These are phyloP conservation scores for Penaeus japonicus DNA, from an alignment of 1,140 invertebrate genomes.

Conservation along the genomic window DNA sequence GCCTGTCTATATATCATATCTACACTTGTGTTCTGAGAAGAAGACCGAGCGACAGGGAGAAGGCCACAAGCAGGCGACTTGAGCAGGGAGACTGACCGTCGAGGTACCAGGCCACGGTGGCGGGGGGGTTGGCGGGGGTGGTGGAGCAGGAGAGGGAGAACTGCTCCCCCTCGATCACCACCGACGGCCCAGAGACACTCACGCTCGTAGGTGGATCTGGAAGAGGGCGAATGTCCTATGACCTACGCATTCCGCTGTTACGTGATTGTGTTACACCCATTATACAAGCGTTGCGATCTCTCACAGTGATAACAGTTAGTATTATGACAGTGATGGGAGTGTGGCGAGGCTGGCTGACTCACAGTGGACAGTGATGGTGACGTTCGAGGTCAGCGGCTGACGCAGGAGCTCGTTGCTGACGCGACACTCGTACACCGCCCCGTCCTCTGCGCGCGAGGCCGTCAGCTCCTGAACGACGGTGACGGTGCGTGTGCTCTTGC, in stretches of 20 bases:
- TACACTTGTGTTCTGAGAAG: not conserved
- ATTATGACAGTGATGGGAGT: no score
- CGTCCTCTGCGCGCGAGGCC: constrained; percentile 88
- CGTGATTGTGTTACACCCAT: no score
- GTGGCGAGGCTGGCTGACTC: not conserved
- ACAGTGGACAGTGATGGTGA: constrained; percentile 48
- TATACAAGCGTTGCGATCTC: no score
- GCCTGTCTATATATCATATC: no score
- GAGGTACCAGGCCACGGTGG: constrained; percentile 62
- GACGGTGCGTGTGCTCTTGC: constrained; percentile 70
- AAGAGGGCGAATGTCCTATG: no score
- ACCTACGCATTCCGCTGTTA: no score
- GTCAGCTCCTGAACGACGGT: constrained; percentile 85
- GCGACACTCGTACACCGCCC: constrained; percentile 90
- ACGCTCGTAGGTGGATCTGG: no score
- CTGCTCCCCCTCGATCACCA: constrained; percentile 83
- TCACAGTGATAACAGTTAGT: no score
- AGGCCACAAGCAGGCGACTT: not conserved
- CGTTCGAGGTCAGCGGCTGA: constrained; percentile 25
- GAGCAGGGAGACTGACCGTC: constrained; percentile 15
- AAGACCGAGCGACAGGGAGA: not conserved
- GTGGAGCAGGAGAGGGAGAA: constrained; percentile 89
- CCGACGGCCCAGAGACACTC: constrained; percentile 84
- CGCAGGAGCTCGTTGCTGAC: constrained; percentile 65
- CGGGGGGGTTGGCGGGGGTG: constrained; percentile 92